Base-by-base conservation (phyloP, 2,113 vertebrate species). In the Pedetes capensis region DNA sequence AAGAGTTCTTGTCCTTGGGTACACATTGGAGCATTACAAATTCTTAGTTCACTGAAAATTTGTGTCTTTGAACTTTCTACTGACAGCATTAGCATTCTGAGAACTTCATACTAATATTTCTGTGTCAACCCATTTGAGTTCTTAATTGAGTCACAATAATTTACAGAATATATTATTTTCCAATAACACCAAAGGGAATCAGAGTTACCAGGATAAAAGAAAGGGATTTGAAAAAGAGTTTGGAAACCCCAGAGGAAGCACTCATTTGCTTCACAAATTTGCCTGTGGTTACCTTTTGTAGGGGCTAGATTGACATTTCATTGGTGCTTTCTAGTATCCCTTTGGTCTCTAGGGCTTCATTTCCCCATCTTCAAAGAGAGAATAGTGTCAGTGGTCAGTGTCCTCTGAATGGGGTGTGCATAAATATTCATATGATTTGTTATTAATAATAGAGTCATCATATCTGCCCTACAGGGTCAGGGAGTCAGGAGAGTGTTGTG, bases 111-210 rank as follows among this genome's bases (percentile, higher is more conserved):
- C 79, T 93, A 79, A n/a, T 85, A 63, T 81, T 89, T 87, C 84
- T 76, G 69, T 74, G 68, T 80, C 64, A 93, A 76, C 63, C 82
- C 75, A 93, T 89, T 79, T 93, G 92, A 95, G 83, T 87, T 96
- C 90, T 81, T 96, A 91, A 95, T 57, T 6, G 87, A 96, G 57
- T 94, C 53, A 59, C 76, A 93, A 87, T 95, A 89, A 95, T 80
- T 95, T 83, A 92, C 44, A 95, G 39, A 82, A 93, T 89, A 59
- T 83, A 71, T 96, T 87, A 91, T 95, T 95, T 96, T 92, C 85
- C 55, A 89, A 29, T 66, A 89, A 89, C 72, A 87, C 91, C 23
- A 11, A 18, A 27, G 84, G 71, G 75, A 95, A 61, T 81, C 55
- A 39, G 39, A 42, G 14, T 61, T 87, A 85, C 53, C 55, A 78